Conservation (phyloP, 2,888 invertebrate genomes). For the Leucania comma region DNA sequence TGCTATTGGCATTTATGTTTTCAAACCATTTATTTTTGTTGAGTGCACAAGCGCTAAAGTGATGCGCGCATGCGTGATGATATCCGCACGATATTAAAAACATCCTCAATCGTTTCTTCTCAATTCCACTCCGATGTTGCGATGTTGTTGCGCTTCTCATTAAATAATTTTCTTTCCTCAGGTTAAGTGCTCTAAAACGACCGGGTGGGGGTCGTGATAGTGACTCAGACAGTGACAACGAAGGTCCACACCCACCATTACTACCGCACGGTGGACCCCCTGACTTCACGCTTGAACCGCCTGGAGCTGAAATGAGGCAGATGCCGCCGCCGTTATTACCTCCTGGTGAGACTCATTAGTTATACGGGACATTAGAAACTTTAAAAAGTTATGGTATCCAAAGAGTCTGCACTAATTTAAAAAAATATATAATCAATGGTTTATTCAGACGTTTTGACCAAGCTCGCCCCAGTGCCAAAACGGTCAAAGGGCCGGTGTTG, state of each 20-base stretch:
- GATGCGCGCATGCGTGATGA: no score
- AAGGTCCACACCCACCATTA: slow-evolving; percentile 56
- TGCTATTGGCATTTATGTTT: no score
- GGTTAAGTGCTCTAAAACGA: slow-evolving; percentile 81
- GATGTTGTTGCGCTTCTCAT: neutral
- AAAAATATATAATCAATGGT: no score
- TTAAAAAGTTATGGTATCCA: neutral
- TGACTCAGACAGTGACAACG: slow-evolving; percentile 83
- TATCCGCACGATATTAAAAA: no score
- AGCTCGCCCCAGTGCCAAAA: no score
- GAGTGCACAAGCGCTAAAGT: no score
- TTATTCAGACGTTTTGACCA: no score
- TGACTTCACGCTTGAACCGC: slow-evolving; percentile 81
- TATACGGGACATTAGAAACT: neutral
- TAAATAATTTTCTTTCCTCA: slow-evolving; percentile 61
- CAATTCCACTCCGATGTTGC: no score
- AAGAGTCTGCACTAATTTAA: no score
- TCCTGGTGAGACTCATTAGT: slow-evolving; percentile 72
- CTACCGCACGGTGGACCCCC: slow-evolving; percentile 46
- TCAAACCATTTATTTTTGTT: no score
- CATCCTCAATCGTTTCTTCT: no score
- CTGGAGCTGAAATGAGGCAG: slow-evolving; percentile 81
- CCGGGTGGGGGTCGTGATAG: slow-evolving; percentile 76
- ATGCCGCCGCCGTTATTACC: slow-evolving; percentile 84
- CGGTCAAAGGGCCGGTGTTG: no score